phyloP scores from a whole-genome alignment of 2,797 vertebrate species.

The Acipenser ruthenus region DNA sequence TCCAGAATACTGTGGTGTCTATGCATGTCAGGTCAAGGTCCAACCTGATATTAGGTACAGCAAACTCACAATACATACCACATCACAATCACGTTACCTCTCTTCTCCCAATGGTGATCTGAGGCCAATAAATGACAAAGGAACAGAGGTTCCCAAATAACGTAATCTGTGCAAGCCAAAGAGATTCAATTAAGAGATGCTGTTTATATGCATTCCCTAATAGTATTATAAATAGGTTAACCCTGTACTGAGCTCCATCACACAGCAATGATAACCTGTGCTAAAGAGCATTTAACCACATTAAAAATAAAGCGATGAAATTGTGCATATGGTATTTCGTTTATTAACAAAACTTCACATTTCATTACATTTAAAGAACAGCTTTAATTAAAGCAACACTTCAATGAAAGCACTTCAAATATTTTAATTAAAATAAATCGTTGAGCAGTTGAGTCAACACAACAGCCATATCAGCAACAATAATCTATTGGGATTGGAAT shows the following conservation, averaged over 20 bases:
- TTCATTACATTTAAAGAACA: slow-evolving; percentile 3
- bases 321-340: neutral
- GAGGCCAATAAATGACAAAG: no score
- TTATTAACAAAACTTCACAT: slow-evolving; percentile 4
- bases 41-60: no score
- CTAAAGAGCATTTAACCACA: neutral
- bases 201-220: neutral
- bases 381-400: neutral
- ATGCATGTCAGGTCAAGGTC: no score
- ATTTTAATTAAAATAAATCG: slow-evolving; percentile 1
- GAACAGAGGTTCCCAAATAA: no score
- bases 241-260: neutral
- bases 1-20: no score
- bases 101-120: no score
- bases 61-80: no score
- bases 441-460: neutral
- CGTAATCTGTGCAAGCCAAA: no score
- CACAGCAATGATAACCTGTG: neutral
- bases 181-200: no score
- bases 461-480: no score
- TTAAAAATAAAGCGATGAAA: neutral
- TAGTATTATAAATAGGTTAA: neutral
- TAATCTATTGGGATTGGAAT: no score
- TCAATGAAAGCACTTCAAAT: neutral
- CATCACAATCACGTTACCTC: no score